These are phyloP conservation scores for Malurus melanocephalus DNA, from an alignment of 2,113 vertebrate species.

Conservation along the genomic window DNA sequence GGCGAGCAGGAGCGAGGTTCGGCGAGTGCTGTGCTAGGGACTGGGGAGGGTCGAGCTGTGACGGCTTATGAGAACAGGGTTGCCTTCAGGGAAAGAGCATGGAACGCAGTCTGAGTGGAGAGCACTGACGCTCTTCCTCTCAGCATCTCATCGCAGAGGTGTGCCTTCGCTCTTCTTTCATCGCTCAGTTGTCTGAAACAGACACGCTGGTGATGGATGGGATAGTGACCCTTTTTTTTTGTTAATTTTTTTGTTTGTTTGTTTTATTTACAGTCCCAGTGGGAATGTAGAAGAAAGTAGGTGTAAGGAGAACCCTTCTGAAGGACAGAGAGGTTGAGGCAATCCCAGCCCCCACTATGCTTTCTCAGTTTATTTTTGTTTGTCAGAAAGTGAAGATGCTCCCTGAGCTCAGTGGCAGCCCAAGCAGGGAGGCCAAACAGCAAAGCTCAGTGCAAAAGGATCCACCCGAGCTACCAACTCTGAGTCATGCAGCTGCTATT, in stretches of 20 bases:
- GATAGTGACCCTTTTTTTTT: not conserved
- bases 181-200: not conserved
- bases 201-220: no score
- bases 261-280: not conserved
- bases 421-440: not conserved
- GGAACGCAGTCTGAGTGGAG: no score
- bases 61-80: rapidly evolving
- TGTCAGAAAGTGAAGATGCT: not conserved
- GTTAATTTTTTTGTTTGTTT: not conserved
- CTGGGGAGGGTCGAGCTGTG: not conserved
- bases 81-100: not conserved
- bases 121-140: not conserved
- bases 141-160: rapidly evolving
- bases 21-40: not conserved
- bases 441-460: not conserved
- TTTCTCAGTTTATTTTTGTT: slow-evolving; percentile 6
- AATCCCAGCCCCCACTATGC: not conserved
- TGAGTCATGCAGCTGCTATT: slow-evolving; percentile 57
- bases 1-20: not conserved
- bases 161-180: not conserved
- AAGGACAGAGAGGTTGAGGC: not conserved
- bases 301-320: not conserved
- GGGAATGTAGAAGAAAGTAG: not conserved
- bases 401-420: not conserved
- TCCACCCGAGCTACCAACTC: slow-evolving; percentile 4